A percentile compares a stretch with the other conserved stretches of the same genome.
Conservation (phyloP, 2,113 vertebrate species). For the Leptodactylus fuscus region DNA sequence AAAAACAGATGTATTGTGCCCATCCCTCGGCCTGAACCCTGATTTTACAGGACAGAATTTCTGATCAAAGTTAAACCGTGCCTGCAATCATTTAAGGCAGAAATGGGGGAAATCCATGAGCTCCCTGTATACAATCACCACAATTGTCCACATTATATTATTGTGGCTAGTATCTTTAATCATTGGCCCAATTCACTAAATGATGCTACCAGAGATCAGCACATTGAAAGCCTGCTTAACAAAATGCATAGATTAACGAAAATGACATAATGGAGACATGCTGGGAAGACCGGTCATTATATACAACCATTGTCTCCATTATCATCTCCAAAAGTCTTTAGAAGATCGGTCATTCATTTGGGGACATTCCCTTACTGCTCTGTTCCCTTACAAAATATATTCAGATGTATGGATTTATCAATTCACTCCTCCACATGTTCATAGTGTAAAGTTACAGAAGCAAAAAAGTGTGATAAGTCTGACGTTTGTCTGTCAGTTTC, state of each 20-base stretch:
- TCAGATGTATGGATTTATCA: no score
- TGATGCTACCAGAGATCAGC: conserved; percentile 14
- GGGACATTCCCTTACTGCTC: no score
- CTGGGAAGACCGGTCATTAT: background rate
- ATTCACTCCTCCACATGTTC: no score
- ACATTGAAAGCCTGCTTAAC: background rate
- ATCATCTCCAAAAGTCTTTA: no score
- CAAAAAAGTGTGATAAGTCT: no score
- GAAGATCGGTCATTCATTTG: no score
- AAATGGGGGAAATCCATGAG: conserved; percentile 32
- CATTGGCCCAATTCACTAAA: conserved; percentile 17
- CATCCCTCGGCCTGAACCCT: conserved; percentile 24
- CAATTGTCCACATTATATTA: conserved; percentile 11
- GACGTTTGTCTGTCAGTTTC: no score
- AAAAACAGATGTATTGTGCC: conserved; percentile 45
- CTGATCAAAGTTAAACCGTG: conserved; percentile 45
- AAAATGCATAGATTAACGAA: background rate
- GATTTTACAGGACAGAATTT: conserved; percentile 37
- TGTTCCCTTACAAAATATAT: no score
- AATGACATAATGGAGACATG: conserved; percentile 1
- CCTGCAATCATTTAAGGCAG: conserved; percentile 44
- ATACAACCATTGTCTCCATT: background rate
- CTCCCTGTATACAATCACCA: conserved; percentile 23
- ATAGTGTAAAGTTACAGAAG: no score
- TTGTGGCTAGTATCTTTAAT: conserved; percentile 38